Conservation (phyloP, 2,113 vertebrate species). For the Notiomystis cincta region DNA sequence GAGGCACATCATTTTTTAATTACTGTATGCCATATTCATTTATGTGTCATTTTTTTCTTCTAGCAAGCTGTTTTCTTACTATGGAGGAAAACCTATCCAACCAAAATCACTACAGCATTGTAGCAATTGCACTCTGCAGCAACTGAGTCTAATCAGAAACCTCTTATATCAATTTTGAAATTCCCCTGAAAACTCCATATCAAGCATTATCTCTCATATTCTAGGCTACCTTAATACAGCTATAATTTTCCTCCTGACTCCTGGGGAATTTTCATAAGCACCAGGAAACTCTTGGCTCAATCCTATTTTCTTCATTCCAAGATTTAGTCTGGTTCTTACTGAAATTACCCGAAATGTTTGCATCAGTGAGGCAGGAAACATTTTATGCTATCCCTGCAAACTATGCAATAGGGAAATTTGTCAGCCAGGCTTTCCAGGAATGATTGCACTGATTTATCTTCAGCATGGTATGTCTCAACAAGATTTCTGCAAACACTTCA, state of each 20-base stretch:
- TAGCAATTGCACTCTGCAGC: not conserved
- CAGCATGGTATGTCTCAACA: constrained; percentile 43
- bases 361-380: constrained; percentile 32
- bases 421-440: constrained; percentile 56
- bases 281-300: not conserved
- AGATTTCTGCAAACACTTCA: constrained; percentile 43
- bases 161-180: not conserved
- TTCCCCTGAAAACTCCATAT: not conserved
- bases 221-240: not conserved
- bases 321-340: not conserved
- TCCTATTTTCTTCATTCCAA: not conserved
- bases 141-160: not conserved
- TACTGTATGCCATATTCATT: not conserved
- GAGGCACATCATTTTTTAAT: not conserved
- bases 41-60: not conserved
- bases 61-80: not conserved
- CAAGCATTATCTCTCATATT: not conserved
- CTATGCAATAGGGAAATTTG: constrained; percentile 39
- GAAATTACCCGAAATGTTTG: constrained; percentile 7
- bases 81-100: not conserved
- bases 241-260: not conserved
- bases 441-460: constrained; percentile 57
- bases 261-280: not conserved
- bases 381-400: constrained; percentile 37
- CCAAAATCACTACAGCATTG: not conserved